Evolutionary conservation across 2,888 invertebrate genomes (phyloP).

Genomic region (Amphimallon solstitiale): DNA sequence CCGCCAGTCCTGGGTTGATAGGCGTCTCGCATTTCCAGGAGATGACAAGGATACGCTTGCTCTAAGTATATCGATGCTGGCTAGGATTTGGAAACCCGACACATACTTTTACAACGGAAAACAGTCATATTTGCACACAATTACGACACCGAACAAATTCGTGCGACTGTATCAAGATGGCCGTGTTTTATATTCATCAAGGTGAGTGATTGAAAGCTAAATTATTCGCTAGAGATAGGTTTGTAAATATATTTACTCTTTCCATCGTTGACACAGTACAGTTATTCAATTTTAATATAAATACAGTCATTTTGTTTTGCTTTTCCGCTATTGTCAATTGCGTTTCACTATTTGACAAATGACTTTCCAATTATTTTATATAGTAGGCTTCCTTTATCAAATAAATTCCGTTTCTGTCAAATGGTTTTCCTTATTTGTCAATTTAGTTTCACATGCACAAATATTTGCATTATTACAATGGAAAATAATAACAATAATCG

Average conservation of each 20-base stretch:
- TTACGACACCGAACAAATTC: constrained; percentile 87
- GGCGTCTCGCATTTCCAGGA: constrained; percentile 75
- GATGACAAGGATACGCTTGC: constrained; percentile 75
- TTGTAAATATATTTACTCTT: background rate
- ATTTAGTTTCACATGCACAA: no score
- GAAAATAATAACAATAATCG: no score
- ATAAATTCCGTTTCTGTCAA: no score
- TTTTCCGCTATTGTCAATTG: no score
- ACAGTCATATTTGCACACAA: constrained; percentile 83
- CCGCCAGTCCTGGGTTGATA: constrained; percentile 85
- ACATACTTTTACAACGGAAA: constrained; percentile 87
- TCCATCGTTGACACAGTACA: no score
- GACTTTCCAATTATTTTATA: no score
- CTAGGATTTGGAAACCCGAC: constrained; percentile 87
- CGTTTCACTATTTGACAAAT: no score
- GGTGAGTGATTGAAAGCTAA: constrained; percentile 62
- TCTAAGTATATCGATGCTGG: constrained; percentile 81
- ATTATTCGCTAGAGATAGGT: background rate
- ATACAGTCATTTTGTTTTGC: no score
- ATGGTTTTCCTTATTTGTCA: no score
- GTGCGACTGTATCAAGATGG: constrained; percentile 81
- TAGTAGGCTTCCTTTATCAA: no score
- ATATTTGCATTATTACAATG: no score
- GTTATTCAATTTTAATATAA: no score
- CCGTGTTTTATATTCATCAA: constrained; percentile 78